Base-by-base conservation (phyloP, 2,888 invertebrate species). In the Polydrusus tereticollis region DNA sequence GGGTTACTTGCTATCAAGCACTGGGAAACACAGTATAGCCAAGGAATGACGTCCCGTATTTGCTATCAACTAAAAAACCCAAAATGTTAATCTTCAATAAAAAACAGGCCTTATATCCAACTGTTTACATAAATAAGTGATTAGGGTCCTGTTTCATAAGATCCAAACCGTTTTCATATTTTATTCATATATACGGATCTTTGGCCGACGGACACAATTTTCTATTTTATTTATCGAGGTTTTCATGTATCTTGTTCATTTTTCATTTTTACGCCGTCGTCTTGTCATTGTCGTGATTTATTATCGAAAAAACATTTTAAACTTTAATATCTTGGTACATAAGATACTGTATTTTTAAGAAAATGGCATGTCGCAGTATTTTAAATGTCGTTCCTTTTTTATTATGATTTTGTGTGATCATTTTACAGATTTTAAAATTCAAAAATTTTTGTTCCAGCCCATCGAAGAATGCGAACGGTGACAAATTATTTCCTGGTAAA, bases 401-500 rank as follows among this genome's bases (percentile, higher is more conserved):
- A n/a, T n/a, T n/a, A n/a, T n/a, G n/a, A n/a, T n/a, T n/a, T n/a
- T n/a, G n/a, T n/a, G n/a, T n/a, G n/a, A n/a, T n/a, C n/a, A n/a
- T n/a, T n/a, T n/a, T n/a, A 4, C 29, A 4, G 7, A 29, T 29
- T 29, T 29, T 7, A 29, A 29, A 29, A 29, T 5, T 4, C 7
- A 29, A 29, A 29, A 29, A 29, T 6, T 41, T 16, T 6, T 41
- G 1, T 83, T 82, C 43, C 87, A 94, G 94, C 93, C 66, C 94
- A 94, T 83, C 89, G 93, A 66, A 88, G 93, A 75, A 94, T 94
- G 94, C 86, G 96, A 73, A 96, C 96, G 0, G 94, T 96, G 7
- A 97, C 97, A 60, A 97, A 97, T 86, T 97, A 95, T 86, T 96
- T 96, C 85, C 88, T 97, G 75, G 91, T 97, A 75, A 97, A 97